A percentile compares a stretch with the other conserved stretches of the same genome.
These are phyloP conservation scores for Eublepharis macularius DNA, from an alignment of 2,113 vertebrate genomes.

Conservation along the genomic window DNA sequence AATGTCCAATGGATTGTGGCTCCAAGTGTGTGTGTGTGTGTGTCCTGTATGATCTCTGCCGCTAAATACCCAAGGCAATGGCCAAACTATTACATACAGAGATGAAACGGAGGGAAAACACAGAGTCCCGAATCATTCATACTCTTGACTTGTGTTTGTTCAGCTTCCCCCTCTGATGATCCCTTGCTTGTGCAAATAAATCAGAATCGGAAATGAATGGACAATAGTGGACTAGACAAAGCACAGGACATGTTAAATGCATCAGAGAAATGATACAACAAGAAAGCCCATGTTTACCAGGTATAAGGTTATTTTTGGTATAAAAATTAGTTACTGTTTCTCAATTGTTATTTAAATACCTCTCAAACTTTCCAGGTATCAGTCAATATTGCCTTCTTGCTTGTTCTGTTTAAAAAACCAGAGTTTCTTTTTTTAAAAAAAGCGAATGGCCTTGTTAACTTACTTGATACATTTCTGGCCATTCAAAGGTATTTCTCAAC, in stretches of 20 bases:
- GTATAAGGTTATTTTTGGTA: constrained; percentile 28
- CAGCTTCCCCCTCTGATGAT: background rate
- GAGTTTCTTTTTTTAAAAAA: background rate
- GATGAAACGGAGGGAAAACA: background rate
- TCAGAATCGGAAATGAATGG: background rate
- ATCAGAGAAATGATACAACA: background rate
- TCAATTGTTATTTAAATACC: background rate
- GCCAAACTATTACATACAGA: background rate
- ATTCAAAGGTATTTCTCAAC: constrained; percentile 26
- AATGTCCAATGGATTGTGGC: background rate
- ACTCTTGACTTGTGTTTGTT: background rate
- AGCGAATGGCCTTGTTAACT: background rate
- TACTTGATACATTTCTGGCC: background rate
- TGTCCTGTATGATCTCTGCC: background rate
- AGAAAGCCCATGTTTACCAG: background rate
- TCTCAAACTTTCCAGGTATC: background rate
- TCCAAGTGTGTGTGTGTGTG: background rate
- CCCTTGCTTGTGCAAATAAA: constrained; percentile 1
- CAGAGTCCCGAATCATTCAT: background rate
- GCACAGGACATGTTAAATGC: background rate
- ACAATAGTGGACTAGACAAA: background rate
- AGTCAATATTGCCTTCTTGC: background rate
- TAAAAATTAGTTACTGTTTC: constrained; percentile 51
- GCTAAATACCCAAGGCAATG: too few species aligned
- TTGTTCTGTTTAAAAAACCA: constrained; percentile 7